Percentiles rank a stretch among this genome's conserved stretches.
Evolutionary conservation across 1,140 invertebrate genomes (phyloP).

Genomic region (Cydia strobilella): DNA sequence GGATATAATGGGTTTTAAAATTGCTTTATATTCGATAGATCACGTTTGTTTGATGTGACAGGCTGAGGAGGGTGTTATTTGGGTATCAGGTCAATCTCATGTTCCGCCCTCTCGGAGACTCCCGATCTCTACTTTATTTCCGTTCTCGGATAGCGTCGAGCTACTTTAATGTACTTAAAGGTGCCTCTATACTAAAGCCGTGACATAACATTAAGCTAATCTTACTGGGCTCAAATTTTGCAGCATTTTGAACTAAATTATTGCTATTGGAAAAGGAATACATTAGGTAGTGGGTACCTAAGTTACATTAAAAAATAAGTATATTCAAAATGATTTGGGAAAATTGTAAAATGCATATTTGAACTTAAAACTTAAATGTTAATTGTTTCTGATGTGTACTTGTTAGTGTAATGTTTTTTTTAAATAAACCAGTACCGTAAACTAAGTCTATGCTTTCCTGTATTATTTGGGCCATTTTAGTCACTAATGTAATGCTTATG

Average conservation of each 20-base stretch:
- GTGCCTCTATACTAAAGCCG: slow-evolving; percentile 22
- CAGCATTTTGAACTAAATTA: not conserved
- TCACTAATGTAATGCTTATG: slow-evolving; percentile 21
- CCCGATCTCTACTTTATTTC: slow-evolving; percentile 51
- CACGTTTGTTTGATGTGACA: slow-evolving; percentile 47
- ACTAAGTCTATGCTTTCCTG: slow-evolving; percentile 26
- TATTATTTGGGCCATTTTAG: slow-evolving; percentile 32
- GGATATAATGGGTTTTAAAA: slow-evolving; percentile 43
- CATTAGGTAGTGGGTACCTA: no score
- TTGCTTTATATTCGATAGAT: slow-evolving; percentile 43
- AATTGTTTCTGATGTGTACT: no score
- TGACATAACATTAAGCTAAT: not conserved
- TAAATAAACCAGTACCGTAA: not conserved
- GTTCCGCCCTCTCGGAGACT: slow-evolving; percentile 42
- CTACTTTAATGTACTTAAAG: slow-evolving; percentile 46
- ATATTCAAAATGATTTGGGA: no score
- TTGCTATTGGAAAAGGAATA: no score
- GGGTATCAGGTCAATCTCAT: slow-evolving; percentile 43
- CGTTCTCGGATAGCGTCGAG: slow-evolving; percentile 45
- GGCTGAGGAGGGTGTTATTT: slow-evolving; percentile 46
- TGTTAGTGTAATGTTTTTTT: not conserved
- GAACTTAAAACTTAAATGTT: no score
- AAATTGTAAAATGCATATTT: no score
- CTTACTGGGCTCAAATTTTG: not conserved
- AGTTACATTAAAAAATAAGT: no score